phyloP scores from a whole-genome alignment of 92 coral and sea anemone species.

The Diadumene lineata region DNA sequence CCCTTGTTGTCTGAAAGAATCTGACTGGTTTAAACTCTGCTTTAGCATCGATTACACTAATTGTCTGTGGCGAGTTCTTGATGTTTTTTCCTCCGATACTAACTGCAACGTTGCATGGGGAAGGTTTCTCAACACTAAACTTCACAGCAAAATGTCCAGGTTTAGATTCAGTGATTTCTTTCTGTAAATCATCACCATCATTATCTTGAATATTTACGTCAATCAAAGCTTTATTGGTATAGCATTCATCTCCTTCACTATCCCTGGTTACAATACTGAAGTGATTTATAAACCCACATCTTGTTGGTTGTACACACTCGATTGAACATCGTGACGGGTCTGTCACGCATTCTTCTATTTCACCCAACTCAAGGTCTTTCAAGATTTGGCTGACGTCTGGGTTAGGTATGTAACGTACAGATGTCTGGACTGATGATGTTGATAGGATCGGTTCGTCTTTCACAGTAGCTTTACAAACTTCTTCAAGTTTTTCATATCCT shows the following conservation, averaged over 20 bases:
- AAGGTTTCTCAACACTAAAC: not conserved
- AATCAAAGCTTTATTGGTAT: not conserved
- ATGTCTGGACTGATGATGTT: not conserved
- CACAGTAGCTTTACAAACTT: not conserved
- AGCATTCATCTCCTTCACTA: not conserved
- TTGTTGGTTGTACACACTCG: not conserved
- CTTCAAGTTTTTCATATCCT: not conserved
- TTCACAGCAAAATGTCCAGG: not conserved
- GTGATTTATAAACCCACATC: conserved; percentile 3
- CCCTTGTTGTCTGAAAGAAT: not conserved
- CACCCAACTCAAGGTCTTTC: not conserved
- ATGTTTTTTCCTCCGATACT: conserved; percentile 6
- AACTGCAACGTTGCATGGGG: not conserved
- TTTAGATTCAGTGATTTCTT: not conserved
- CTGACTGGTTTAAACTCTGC: not conserved
- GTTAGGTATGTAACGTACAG: conserved; percentile 3
- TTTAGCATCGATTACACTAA: not conserved
- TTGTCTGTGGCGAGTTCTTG: conserved; percentile 15
- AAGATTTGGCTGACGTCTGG: not conserved
- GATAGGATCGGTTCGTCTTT: not conserved
- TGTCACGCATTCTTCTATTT: conserved; percentile 5
- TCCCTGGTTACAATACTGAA: conserved; percentile 1
- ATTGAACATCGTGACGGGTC: conserved; percentile 6
- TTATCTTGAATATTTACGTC: conserved; percentile 1
- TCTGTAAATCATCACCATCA: conserved; percentile 5